Percentiles rank a stretch among this genome's conserved stretches.
These are phyloP conservation scores for Orthonevra nobilis DNA, from an alignment of 2,888 invertebrate genomes.

Conservation along the genomic window DNA sequence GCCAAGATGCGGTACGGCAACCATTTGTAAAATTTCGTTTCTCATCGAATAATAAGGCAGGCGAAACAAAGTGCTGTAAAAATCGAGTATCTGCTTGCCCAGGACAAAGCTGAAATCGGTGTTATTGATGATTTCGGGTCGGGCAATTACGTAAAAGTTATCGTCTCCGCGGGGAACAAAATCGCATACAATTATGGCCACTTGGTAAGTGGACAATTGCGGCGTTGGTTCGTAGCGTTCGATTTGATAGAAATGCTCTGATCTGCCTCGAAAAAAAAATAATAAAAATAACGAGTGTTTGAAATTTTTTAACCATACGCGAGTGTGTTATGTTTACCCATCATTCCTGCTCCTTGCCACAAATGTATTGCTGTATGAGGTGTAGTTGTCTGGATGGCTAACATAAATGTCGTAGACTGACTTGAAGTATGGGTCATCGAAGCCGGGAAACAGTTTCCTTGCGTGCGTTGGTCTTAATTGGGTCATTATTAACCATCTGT, in stretches of 20 bases:
- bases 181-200: conserved; percentile 88
- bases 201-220: conserved; percentile 88
- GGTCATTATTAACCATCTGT: conserved; percentile 82
- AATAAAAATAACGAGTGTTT: too few relatives aligned
- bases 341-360: too few relatives aligned
- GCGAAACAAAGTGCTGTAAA: conserved; percentile 85
- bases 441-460: conserved; percentile 87
- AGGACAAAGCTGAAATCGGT: conserved; percentile 83
- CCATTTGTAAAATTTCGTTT: conserved; percentile 87
- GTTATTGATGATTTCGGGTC: conserved; percentile 85
- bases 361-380: conserved; percentile 76
- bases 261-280: too few relatives aligned
- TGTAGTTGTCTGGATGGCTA: conserved; percentile 80
- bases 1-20: conserved; percentile 89
- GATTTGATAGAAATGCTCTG: too few relatives aligned
- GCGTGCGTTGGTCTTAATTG: conserved; percentile 85
- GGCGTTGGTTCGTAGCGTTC: conserved; percentile 75
- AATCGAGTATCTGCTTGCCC: conserved; percentile 64
- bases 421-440: conserved; percentile 87
- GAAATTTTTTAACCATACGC: too few relatives aligned
- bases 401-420: conserved; percentile 85
- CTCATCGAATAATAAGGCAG: conserved; percentile 76
- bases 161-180: conserved; percentile 74
- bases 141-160: conserved; percentile 83
- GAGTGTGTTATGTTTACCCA: too few relatives aligned